Evolutionary conservation across 2,113 vertebrate genomes (phyloP).

Genomic region (Poeciliopsis prolifica): DNA sequence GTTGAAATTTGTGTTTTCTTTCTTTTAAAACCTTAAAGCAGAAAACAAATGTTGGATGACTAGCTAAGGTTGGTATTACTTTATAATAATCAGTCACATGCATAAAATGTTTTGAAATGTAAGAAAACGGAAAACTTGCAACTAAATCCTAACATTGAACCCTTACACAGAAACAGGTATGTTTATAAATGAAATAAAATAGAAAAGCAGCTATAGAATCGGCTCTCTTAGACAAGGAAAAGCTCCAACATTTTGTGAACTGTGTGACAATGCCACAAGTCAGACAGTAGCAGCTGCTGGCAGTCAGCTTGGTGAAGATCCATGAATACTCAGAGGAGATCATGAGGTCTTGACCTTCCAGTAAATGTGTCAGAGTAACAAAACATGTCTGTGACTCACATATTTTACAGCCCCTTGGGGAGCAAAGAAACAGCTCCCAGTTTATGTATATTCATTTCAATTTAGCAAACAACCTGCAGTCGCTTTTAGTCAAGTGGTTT

Average conservation of each 20-base stretch:
- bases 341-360: conserved; percentile 57
- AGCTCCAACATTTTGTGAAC: conserved; percentile 34
- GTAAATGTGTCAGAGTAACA: conserved; percentile 51
- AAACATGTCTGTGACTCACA: conserved; percentile 14
- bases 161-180: not conserved
- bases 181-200: too few relatives aligned
- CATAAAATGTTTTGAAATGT: not conserved
- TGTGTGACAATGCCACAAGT: conserved; percentile 37
- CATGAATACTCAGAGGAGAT: conserved; percentile 45
- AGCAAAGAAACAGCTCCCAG: not conserved
- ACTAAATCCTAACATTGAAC: too few relatives aligned
- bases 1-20: too few relatives aligned
- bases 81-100: not conserved
- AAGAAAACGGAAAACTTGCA: too few relatives aligned
- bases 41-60: not conserved
- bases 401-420: not conserved
- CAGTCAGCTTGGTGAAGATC: conserved; percentile 27
- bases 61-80: not conserved
- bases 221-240: not conserved
- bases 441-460: conserved; percentile 7
- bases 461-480: not conserved
- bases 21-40: too few relatives aligned
- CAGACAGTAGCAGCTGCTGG: conserved; percentile 44
- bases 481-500: not conserved
- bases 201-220: too few relatives aligned